Base-by-base conservation (phyloP, 2,888 invertebrate genomes). In the Miltochrista miniata region DNA sequence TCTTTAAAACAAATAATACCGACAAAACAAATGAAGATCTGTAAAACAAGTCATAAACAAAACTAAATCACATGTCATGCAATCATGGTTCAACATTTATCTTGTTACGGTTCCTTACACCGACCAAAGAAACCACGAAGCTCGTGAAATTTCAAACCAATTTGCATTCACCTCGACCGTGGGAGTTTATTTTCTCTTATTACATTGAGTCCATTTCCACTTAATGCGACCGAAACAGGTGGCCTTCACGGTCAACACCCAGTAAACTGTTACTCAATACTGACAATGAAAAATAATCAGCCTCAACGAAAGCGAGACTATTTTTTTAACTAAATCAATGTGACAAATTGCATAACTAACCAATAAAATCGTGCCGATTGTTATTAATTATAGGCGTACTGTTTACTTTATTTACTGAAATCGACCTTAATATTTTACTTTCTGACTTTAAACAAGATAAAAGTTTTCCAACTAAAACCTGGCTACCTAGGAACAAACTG, bases 161-260 rank as follows among this genome's bases (percentile, higher is more conserved):
- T 18, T 18, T 4, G 10, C 13, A 40, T 12, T 9, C 31, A 35
- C 14, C 15, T 36, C 33, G 30, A 40, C 47, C 42, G 42, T 58
- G 51, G 30, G 40, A 49, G 47, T 50, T 41, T 40, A 35, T 54
- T 54, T 54, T 14, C 36, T 37, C 5, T 15, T 51, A 41, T 54
- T 57, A 55, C 59, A 50, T 51, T 59, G 55, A 58, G 57, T 52
- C 61, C 54, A 61, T 53, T 64, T 54, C 59, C 52, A 61, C 40
- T 53, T 24, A 7, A 12, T 38, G 36, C 44, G 48, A 70, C 70
- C 77, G 80, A 79, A 74, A 75, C 48, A 53, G 41, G 54, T 74
- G 84, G 80, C 90, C 89, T 90, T 90, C 88, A 88, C 85, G 89
- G 84, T 82, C 70, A 68, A 56, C 39, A 63, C 67, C 51, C 62